Evolutionary conservation across 2,888 invertebrate species (phyloP).

Genomic region (Rhagophthalmus giganteus): DNA sequence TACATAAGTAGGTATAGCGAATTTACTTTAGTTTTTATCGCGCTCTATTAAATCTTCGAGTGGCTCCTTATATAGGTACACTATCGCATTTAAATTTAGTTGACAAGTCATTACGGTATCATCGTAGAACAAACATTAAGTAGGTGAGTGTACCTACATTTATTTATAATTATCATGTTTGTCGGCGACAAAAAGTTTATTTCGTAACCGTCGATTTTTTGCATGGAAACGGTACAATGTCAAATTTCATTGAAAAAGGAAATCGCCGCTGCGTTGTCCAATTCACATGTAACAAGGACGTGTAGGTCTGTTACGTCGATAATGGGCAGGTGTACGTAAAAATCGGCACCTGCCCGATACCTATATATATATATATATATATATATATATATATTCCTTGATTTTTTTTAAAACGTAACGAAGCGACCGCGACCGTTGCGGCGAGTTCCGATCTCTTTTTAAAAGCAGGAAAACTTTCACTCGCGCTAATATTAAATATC

Average conservation of each 20-base stretch:
- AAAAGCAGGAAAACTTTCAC: background rate
- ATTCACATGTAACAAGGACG: slow-evolving; percentile 6
- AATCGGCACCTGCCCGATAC: slow-evolving; percentile 11
- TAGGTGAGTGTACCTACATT: background rate
- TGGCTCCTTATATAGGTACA: too few relatives aligned
- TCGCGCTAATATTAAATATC: background rate
- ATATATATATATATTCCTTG: too few relatives aligned
- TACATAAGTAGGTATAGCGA: too few relatives aligned
- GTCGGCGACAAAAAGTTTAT: background rate
- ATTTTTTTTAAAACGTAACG: too few relatives aligned
- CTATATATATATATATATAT: too few relatives aligned
- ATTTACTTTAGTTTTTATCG: background rate
- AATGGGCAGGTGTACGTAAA: slow-evolving; percentile 13
- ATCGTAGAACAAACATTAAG: too few relatives aligned
- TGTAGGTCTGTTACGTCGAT: slow-evolving; percentile 3
- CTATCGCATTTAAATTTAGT: too few relatives aligned
- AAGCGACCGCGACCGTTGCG: too few relatives aligned
- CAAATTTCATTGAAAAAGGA: background rate
- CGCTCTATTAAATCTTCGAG: background rate
- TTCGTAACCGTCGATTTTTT: background rate
- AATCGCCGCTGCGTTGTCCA: too few relatives aligned
- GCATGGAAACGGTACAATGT: background rate
- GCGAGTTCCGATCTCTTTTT: too few relatives aligned
- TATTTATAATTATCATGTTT: background rate
- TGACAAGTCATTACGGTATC: too few relatives aligned